Conservation (phyloP, 2,113 vertebrate species). For the Hyperopisus bebe region DNA sequence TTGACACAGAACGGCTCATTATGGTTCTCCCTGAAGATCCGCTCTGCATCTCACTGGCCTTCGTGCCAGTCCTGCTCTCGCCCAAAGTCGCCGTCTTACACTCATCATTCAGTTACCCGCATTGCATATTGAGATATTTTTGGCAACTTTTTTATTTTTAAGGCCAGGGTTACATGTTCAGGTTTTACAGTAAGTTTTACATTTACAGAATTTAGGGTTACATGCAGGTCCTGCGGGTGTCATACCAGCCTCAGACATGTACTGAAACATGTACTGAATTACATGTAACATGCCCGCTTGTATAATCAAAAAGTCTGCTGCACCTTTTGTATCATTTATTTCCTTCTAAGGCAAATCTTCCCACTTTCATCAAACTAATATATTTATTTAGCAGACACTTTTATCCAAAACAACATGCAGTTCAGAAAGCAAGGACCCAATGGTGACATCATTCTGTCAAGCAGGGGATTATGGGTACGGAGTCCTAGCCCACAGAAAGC, state of each 20-base stretch:
- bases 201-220: not conserved
- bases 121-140: not conserved
- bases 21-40: not conserved
- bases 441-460: not conserved
- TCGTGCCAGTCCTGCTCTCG: not conserved
- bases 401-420: not conserved
- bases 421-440: not conserved
- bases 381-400: not conserved
- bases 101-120: not conserved
- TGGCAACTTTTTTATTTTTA: not conserved
- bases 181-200: not conserved
- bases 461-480: not conserved
- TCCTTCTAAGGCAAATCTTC: not conserved
- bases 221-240: not conserved
- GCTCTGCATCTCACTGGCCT: not conserved
- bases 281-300: not conserved
- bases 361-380: not conserved
- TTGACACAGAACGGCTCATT: not conserved
- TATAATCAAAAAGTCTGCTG: not conserved
- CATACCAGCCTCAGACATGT: not conserved
- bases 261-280: not conserved
- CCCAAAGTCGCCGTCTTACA: not conserved
- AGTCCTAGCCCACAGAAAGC: not conserved
- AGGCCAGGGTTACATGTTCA: not conserved
- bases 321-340: not conserved